Percentiles rank a stretch among this genome's conserved stretches.
Conservation (phyloP, 1,140 invertebrate species). For the Scaptomyza montana region DNA sequence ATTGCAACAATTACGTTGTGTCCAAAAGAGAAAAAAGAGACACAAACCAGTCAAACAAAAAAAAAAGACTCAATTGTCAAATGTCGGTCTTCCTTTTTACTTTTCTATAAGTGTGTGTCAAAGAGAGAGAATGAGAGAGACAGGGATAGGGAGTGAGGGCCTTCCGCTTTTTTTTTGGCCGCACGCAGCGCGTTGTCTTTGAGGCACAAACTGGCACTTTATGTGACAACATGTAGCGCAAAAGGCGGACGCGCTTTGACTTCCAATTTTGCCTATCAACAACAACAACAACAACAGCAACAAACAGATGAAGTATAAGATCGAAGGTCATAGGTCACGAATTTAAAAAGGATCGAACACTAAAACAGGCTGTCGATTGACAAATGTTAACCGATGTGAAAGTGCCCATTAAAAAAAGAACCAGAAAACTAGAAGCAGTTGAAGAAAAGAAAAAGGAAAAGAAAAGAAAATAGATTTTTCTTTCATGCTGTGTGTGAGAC, state of each 20-base stretch:
- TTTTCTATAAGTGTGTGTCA: neutral
- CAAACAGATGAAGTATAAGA: neutral
- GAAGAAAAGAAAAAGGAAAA: neutral
- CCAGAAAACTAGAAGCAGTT: conserved; percentile 34
- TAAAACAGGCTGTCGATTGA: conserved; percentile 74
- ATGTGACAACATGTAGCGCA: conserved; percentile 76
- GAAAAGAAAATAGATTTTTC: conserved; percentile 40
- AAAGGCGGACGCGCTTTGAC: conserved; percentile 25
- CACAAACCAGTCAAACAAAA: neutral
- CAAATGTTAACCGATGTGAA: conserved; percentile 23
- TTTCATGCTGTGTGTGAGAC: conserved; percentile 20
- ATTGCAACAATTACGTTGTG: conserved; percentile 65
- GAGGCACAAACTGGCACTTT: conserved; percentile 69
- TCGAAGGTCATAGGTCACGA: conserved; percentile 38
- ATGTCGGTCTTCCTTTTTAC: neutral
- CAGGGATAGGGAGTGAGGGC: conserved; percentile 5
- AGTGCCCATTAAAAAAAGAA: conserved; percentile 46
- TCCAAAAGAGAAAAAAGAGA: neutral
- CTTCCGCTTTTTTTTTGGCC: conserved; percentile 39
- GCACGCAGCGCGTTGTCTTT: conserved; percentile 68
- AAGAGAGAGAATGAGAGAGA: neutral
- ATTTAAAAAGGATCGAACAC: conserved; percentile 11
- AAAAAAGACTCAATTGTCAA: neutral
- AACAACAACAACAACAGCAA: neutral
- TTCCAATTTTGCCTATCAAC: conserved; percentile 47